A percentile compares a stretch with the other conserved stretches of the same genome.
These are phyloP conservation scores for Orussus abietinus DNA, from an alignment of 1,140 invertebrate species.

Conservation along the genomic window DNA sequence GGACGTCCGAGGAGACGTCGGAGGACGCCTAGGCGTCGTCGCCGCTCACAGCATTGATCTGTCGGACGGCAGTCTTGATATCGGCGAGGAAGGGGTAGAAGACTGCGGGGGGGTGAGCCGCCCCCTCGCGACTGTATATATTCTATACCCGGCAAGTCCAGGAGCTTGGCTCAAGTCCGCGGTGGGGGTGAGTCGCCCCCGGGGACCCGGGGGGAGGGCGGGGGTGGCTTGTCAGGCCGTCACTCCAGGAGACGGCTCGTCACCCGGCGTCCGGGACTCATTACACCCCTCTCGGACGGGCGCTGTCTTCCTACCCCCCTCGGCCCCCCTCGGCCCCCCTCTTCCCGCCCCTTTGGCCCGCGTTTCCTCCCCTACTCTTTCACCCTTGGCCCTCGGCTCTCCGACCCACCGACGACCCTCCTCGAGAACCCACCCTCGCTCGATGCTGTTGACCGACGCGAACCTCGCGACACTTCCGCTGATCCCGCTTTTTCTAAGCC, in stretches of 20 bases:
- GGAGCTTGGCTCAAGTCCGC: background rate
- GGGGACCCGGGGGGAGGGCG: constrained; percentile 1
- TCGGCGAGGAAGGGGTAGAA: constrained; percentile 33
- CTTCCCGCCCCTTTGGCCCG: constrained; percentile 6
- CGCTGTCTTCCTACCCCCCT: constrained; percentile 2
- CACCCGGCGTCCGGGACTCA: constrained; percentile 32
- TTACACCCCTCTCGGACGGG: constrained; percentile 21
- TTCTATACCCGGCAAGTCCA: constrained; percentile 15
- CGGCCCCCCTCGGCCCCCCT: constrained; percentile 9
- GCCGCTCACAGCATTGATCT: constrained; percentile 50
- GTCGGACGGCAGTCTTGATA: constrained; percentile 49
- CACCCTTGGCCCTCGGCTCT: background rate
- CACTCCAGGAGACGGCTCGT: constrained; percentile 40
- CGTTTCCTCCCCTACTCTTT: constrained; percentile 2
- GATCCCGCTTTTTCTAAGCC: too few species aligned
- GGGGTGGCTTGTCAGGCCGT: constrained; percentile 24
- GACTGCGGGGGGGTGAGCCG: constrained; percentile 22
- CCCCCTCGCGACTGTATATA: constrained; percentile 8
- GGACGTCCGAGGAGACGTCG: constrained; percentile 29
- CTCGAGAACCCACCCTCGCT: background rate
- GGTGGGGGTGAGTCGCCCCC: constrained; percentile 4
- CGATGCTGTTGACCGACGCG: constrained; percentile 1
- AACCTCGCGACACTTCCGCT: too few species aligned
- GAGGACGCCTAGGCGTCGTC: constrained; percentile 44
- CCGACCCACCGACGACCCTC: background rate